Evolutionary conservation across 2,888 invertebrate species (phyloP), one percentile per base, ranked within the genome.

Genomic region (Eubasilissa splendida): DNA sequence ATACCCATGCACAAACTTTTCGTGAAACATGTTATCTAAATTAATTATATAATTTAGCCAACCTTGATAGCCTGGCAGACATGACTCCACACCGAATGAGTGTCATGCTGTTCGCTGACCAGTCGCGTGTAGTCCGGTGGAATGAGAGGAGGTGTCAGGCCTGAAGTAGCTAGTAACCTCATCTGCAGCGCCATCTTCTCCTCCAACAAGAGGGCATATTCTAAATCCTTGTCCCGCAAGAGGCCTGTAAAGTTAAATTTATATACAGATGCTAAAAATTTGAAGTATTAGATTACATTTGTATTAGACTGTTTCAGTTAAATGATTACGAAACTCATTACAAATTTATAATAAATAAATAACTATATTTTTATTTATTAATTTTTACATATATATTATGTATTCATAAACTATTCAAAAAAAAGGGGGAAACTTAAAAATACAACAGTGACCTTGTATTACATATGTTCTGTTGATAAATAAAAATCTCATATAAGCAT

Each of bases 131-230:
- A 95, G 85, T 94, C 95, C 0, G 95, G 94, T 88, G 88, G 92
- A 86, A 86, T 92, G 84, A 86, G 91, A 86, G 87, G 94, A 3
- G 82, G 78, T 12, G 79, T 77, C 53, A 84, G 77, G n/a, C 92
- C 92, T 0, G 93, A 93, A n/a, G 94, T 92, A 2, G 94, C 94
- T 70, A 95, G 90, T 86, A 96, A 91, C 85, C 93, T 94, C 87
- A 96, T 90, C 86, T 97, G 96, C 66, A 97, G 87, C 71, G 94
- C 92, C 91, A 97, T 96, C 87, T 97, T 98, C 86, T 97, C 97
- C 87, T 98, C 97, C 71, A 98, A 90, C 68, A 97, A 89, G 33
- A 94, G 89, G 12, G 96, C 96, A 86, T 97, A 96, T 86, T 96
- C 96, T 59, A 95, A 92, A 87, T 98, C 98, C 87, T 97, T 97